Base-by-base conservation (phyloP, 2,797 vertebrate genomes). In the Sternotherus odoratus region DNA sequence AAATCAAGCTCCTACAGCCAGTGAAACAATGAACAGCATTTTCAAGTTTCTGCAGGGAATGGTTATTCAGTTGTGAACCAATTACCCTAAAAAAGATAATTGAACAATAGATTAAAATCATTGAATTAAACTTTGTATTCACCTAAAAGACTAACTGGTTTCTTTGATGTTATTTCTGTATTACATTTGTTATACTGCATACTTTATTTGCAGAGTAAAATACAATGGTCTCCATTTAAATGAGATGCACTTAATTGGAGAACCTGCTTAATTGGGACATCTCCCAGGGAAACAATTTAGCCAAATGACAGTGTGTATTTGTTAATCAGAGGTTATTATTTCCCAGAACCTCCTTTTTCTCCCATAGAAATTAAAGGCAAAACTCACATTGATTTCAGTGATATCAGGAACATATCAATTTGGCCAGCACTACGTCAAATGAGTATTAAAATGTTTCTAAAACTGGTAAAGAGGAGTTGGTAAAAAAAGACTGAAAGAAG, bases 51-150 rank as follows among this genome's bases (percentile, higher is more conserved):
- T 91, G 46, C 77, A 50, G 92, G 77, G 46, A 92, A 83, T 79
- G 16, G 2, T 60, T 91, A 86, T 85, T 90, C 19, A 77, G 33
- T 88, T 93, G 50, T 78, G 13, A 95, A 82, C 30, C 7, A 91
- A 94, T 92, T 92, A 95, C 77, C 23, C 46, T 77, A 81, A 56
- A 92, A 89, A 90, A 87, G 4, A 82, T 87, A 94, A 77, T 12
- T 94, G 36, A 92, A 88, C 81, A 87, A 87, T 28, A 92, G 19
- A 88, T 95, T 79, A 84, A 75, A 94, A 36, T 5, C 56, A 33
- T 21, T 87, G 8, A 26, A 90, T 77, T 93, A 2, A 92, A 78
- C n/a, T 89, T 17, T 85, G 5, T 33, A 91, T 74, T 93, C 2
- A 92, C 72, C n/a, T 89, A 87, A 49, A 84, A 91, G 80, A 85